These are phyloP conservation scores for Hypotaenidia philippensis DNA, from an alignment of 2,797 vertebrate genomes.

Conservation along the genomic window DNA sequence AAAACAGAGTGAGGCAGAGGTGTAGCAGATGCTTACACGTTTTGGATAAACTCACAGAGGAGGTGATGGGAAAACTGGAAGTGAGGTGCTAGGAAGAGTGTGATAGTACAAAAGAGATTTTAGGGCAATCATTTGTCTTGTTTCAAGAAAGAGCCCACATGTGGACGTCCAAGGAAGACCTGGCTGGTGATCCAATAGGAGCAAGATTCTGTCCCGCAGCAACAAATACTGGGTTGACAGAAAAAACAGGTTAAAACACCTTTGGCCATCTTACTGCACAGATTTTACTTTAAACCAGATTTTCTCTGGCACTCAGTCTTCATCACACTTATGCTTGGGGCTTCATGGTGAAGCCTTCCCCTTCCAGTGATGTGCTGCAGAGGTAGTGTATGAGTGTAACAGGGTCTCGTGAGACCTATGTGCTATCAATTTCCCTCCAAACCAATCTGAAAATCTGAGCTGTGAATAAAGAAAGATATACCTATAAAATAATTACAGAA, in stretches of 20 bases:
- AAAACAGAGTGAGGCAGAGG: neutral
- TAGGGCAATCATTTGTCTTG: neutral
- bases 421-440: neutral
- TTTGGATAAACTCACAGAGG: neutral
- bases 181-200: neutral
- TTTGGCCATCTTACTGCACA: neutral
- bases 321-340: neutral
- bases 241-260: neutral
- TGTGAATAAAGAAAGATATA: neutral
- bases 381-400: fast-evolving
- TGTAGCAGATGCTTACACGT: neutral
- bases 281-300: neutral
- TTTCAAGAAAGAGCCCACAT: neutral
- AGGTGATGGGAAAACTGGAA: neutral
- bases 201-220: neutral
- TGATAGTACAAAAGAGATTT: neutral
- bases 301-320: neutral
- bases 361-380: fast-evolving
- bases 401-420: fast-evolving
- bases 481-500: neutral
- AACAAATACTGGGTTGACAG: fast-evolving
- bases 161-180: neutral
- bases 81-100: neutral
- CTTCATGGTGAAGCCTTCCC: neutral
- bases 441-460: neutral